Evolutionary conservation across 2,797 vertebrate species (phyloP).

Genomic region (Serranus cabrilla): DNA sequence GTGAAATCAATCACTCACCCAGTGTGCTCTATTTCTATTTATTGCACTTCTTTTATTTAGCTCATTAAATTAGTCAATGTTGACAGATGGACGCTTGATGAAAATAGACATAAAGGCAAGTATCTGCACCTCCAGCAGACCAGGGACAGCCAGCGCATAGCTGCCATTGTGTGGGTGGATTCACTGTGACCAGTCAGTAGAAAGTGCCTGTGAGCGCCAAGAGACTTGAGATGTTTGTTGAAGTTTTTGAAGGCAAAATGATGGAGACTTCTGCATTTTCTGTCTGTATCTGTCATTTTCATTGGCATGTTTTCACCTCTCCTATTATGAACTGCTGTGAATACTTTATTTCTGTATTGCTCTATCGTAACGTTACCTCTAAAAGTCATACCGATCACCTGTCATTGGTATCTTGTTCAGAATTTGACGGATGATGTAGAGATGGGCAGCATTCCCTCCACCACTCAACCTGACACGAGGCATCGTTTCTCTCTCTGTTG

Average conservation of each 20-base stretch:
- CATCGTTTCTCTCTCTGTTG: constrained; percentile 30
- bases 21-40: constrained; percentile 13
- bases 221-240: constrained; percentile 4
- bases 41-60: constrained; percentile 8
- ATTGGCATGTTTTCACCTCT: neutral
- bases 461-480: constrained; percentile 31
- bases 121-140: constrained; percentile 12
- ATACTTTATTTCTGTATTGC: constrained; percentile 5
- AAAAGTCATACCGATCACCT: constrained; percentile 20
- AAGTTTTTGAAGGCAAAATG: constrained; percentile 9
- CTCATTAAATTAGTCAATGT: constrained; percentile 31
- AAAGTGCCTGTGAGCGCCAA: neutral
- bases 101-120: constrained; percentile 39
- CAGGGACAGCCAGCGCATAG: constrained; percentile 16
- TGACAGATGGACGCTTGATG: constrained; percentile 34
- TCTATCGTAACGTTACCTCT: neutral
- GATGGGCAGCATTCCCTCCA: constrained; percentile 18
- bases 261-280: neutral
- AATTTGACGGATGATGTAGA: constrained; percentile 37
- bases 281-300: neutral
- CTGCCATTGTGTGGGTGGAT: constrained; percentile 39
- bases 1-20: constrained; percentile 14
- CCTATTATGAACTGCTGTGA: neutral
- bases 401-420: constrained; percentile 19
- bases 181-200: constrained; percentile 17